Evolutionary conservation across 2,888 invertebrate species (phyloP).

Genomic region (Acronicta leporina): DNA sequence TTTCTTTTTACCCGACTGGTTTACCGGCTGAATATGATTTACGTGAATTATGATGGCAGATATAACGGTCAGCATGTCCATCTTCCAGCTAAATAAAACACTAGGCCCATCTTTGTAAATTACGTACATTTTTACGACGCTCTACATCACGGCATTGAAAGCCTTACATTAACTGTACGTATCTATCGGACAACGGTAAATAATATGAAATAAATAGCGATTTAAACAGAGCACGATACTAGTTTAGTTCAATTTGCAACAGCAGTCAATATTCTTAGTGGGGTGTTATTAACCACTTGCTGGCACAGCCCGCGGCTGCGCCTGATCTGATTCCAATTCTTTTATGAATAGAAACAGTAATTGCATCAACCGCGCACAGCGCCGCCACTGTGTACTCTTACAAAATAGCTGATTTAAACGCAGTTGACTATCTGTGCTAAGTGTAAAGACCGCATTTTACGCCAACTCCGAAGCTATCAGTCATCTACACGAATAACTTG

Average conservation of each 20-base stretch:
- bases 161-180: constrained; percentile 57
- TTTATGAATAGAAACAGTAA: constrained; percentile 83
- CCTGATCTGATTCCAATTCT: constrained; percentile 83
- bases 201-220: constrained; percentile 75
- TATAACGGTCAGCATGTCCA: constrained; percentile 62
- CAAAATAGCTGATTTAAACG: constrained; percentile 78
- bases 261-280: constrained; percentile 80
- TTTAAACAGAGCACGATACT: constrained; percentile 78
- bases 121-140: constrained; percentile 56
- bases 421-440: constrained; percentile 76
- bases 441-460: constrained; percentile 69
- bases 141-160: constrained; percentile 56
- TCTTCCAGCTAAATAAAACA: constrained; percentile 55
- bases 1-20: constrained; percentile 70
- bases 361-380: constrained; percentile 73
- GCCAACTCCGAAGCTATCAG: constrained; percentile 66
- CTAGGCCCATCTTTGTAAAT: constrained; percentile 51
- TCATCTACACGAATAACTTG: constrained; percentile 64
- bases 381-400: constrained; percentile 66
- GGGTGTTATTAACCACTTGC: constrained; percentile 83
- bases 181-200: constrained; percentile 63
- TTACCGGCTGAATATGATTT: constrained; percentile 61
- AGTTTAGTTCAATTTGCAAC: constrained; percentile 84
- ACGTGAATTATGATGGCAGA: constrained; percentile 70
- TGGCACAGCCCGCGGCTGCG: constrained; percentile 75